These are phyloP conservation scores for Dinoponera quadriceps DNA, from an alignment of 1,140 invertebrate species.

Conservation along the genomic window DNA sequence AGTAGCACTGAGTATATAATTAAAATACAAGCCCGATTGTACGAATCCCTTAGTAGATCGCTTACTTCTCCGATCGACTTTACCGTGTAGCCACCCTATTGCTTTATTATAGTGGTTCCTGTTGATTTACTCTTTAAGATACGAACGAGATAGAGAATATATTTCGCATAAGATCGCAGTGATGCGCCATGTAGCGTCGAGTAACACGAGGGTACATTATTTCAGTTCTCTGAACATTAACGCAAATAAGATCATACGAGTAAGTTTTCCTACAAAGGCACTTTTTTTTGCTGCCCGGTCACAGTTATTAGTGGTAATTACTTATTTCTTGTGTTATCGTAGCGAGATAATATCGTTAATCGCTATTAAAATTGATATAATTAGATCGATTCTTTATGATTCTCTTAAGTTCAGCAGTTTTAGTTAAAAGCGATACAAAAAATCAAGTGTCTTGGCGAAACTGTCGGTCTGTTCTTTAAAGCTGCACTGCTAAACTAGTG, in stretches of 20 bases:
- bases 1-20: conserved; percentile 31
- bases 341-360: neutral
- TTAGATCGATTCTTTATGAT: neutral
- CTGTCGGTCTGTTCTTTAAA: no score
- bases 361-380: neutral
- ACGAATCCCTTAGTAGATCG: conserved; percentile 24
- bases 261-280: neutral
- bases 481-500: no score
- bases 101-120: conserved; percentile 53
- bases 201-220: conserved; percentile 1
- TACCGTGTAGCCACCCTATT: conserved; percentile 1
- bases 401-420: neutral
- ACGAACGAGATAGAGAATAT: conserved; percentile 5
- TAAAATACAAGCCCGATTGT: conserved; percentile 42
- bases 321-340: neutral
- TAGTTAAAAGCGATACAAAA: neutral
- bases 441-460: no score
- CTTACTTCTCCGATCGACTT: conserved; percentile 28
- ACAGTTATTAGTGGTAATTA: neutral
- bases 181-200: neutral
- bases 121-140: conserved; percentile 47
- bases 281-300: neutral
- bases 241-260: neutral
- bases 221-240: conserved; percentile 15
- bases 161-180: neutral